Base-by-base conservation (phyloP, 1,140 invertebrate genomes). In the Chironomus tepperi region DNA sequence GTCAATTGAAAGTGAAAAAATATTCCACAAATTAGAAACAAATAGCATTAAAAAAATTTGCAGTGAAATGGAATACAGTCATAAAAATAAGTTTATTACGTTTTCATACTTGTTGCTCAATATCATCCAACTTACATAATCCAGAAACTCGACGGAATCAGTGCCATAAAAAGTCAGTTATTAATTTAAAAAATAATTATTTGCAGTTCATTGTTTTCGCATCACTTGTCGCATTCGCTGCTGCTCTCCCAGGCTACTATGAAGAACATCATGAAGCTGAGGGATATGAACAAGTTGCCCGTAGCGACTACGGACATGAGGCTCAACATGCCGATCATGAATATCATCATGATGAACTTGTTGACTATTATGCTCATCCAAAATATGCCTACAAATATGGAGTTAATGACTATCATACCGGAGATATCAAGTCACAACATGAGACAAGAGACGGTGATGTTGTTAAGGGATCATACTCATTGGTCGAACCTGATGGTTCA, bases 401-500 rank as follows among this genome's bases (percentile, higher is more conserved):
- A 24, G 85, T 86, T 16, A 83, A 83, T 74, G 85, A 86, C 77
- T 82, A 81, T 74, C 83, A 83, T 79, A 87, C 83, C 77, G 84
- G 87, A 34, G 85, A 86, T 77, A 81, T 85, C 5, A 86, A 86
- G 78, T 82, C 83, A 6, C 84, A 85, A 79, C 83, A 85, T 76
- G 85, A 86, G 79, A 82, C 82, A 24, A 80, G 85, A 42, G 83
- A 86, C 76, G 85, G 85, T 6, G 85, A 86, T 77, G 82, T 83
- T 21, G 84, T 86, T 75, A 80, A 86, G 79, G 80, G 85, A 70
- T 78, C 82, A 74, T 84, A 80, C 73, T 83, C 83, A 8, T 81
- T 87, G 57, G 81, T 87, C 42, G 86, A 87, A 77, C 80, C 86
- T 24, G 86, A 87, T 76, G 86, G 87, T 77, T 84, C 85, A 19